Percentiles rank a stretch among this genome's conserved stretches.
These are phyloP conservation scores for Drusus annulatus DNA, from an alignment of 1,140 invertebrate genomes.

Conservation along the genomic window DNA sequence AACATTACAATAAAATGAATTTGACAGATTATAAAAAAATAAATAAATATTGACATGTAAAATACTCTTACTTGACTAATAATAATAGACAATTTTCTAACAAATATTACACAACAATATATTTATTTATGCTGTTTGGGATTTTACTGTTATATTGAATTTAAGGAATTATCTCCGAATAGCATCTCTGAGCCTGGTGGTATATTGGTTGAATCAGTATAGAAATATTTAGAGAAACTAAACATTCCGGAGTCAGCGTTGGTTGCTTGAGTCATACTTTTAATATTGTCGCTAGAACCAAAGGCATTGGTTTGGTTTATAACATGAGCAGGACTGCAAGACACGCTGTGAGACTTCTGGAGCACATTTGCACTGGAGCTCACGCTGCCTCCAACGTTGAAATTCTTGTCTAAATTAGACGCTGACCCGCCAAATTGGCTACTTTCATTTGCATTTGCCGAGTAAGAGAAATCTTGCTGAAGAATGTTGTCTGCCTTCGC, in stretches of 20 bases:
- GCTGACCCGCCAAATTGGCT: neutral
- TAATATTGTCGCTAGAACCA: conserved; percentile 67
- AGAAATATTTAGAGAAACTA: conserved; percentile 74
- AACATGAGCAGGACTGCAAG: conserved; percentile 64
- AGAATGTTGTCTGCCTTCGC: neutral
- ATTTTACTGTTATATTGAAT: neutral
- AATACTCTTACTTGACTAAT: no score
- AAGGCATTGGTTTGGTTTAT: conserved; percentile 64
- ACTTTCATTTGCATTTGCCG: neutral
- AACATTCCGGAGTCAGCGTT: conserved; percentile 63
- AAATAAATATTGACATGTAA: neutral
- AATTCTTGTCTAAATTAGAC: conserved; percentile 44
- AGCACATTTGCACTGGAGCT: conserved; percentile 13
- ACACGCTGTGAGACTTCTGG: conserved; percentile 67
- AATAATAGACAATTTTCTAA: no score
- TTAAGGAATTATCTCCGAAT: conserved; percentile 64
- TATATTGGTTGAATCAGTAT: conserved; percentile 67
- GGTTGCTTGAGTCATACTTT: conserved; percentile 56
- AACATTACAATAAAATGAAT: no score
- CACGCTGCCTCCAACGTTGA: conserved; percentile 12
- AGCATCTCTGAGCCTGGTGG: conserved; percentile 74
- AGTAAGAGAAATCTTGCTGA: neutral
- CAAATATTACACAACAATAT: neutral
- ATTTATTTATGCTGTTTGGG: neutral
- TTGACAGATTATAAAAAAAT: neutral